Percentiles rank a stretch among this genome's conserved stretches.
Conservation (phyloP, 2,888 invertebrate genomes). For the Scaptodrosophila latifasciaeformis region DNA sequence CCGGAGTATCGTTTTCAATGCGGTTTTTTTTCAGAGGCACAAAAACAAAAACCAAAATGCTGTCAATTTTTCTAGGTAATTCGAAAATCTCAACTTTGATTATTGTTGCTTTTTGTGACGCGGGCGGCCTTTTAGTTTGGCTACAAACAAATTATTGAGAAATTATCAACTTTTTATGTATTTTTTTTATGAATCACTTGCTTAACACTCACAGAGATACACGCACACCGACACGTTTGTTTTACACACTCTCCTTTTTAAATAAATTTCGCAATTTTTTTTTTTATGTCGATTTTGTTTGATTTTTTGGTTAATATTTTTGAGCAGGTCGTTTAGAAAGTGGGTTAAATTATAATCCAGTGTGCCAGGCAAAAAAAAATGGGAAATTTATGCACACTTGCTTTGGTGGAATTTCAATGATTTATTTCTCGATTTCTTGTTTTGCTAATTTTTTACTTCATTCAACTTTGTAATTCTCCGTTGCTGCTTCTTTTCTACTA, state of each 20-base stretch:
- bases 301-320: constrained; percentile 13
- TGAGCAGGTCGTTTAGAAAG: constrained; percentile 55
- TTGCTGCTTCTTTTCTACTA: constrained; percentile 29
- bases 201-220: constrained; percentile 2
- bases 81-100: not conserved
- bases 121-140: not conserved
- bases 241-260: constrained; percentile 33
- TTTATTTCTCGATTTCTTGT: constrained; percentile 29
- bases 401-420: constrained; percentile 29
- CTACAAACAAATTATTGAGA: not conserved
- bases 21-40: constrained; percentile 20
- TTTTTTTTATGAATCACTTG: constrained; percentile 48
- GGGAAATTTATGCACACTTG: constrained; percentile 45
- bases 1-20: constrained; percentile 45
- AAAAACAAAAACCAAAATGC: not conserved
- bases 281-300: constrained; percentile 43
- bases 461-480: constrained; percentile 61
- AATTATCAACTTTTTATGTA: constrained; percentile 29
- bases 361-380: not conserved
- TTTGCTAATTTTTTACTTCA: constrained; percentile 53
- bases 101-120: not conserved
- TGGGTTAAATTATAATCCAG: constrained; percentile 45
- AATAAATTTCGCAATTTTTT: constrained; percentile 34
- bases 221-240: not conserved
- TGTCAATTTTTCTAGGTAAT: not conserved